Evolutionary conservation across 2,113 vertebrate species (phyloP), one percentile per base, ranked within the genome.

Genomic region (Corythornis cristatus): DNA sequence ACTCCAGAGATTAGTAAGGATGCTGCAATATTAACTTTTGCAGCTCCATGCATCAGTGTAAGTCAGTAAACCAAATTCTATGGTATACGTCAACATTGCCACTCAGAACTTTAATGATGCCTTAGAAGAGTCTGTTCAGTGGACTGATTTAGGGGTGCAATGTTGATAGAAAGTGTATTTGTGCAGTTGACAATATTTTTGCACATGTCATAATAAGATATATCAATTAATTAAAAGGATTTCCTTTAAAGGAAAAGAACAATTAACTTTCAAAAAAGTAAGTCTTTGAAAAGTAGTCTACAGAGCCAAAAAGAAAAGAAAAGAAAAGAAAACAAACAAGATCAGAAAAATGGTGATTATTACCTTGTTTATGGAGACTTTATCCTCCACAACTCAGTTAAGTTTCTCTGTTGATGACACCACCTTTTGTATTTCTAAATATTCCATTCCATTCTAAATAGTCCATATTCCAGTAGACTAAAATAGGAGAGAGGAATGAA

Each of bases 131-230:
- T 43, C 11, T 76, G 15, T 43, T 64, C 16, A 40, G 26, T 20
- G 37, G 57, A 82, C 19, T 31, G 0, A 0, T 61, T 90, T 19
- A 48, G 5, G 15, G 11, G 45, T 37, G 13, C 5, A 33, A 3
- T 23, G 15, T 6, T 6, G 15, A 45, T 20, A 83, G 48, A 35
- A 68, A 40, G 14, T 33, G 3, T 0, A n/a, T 65, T 80, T 72
- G 25, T 25, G 73, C 58, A 46, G 21, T 23, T 61, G 16, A 28
- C 3, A 43, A 18, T 60, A 6, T 54, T 71, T 74, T 43, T 43
- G 28, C 45, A 53, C 6, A 11, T 43, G 13, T n/a, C 46, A 88
- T 60, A 68, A 10, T 58, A 62, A 74, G 40, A 56, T 12, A 26
- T 4, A 58, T 1, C 4, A 83, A 53, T 61, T 8, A 3, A 37